These are phyloP conservation scores for Porites rus DNA, from an alignment of 92 coral and sea anemone species.

Conservation along the genomic window DNA sequence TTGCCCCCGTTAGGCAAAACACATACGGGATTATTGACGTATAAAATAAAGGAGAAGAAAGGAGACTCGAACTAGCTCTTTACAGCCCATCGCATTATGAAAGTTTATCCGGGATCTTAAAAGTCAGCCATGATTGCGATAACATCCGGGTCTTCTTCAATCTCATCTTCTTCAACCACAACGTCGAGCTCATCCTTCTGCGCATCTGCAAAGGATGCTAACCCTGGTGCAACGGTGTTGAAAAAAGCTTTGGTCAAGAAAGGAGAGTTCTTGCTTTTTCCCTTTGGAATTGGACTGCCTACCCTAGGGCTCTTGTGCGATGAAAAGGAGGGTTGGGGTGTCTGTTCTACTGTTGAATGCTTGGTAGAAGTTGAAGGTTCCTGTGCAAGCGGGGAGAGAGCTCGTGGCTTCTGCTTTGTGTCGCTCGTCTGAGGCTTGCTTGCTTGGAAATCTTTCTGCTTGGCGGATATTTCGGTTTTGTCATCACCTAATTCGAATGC, in stretches of 20 bases:
- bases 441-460: neutral
- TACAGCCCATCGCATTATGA: neutral
- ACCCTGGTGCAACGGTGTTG: slow-evolving; percentile 85
- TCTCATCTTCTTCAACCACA: slow-evolving; percentile 39
- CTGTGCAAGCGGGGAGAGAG: slow-evolving; percentile 15
- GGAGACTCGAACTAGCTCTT: neutral
- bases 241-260: slow-evolving; percentile 77
- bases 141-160: slow-evolving; percentile 76
- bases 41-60: neutral
- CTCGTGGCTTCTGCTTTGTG: slow-evolving; percentile 5
- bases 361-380: slow-evolving; percentile 19
- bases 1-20: neutral
- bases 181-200: slow-evolving; percentile 14
- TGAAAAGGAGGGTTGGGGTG: neutral
- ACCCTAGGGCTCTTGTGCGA: neutral
- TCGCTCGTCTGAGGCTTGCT: neutral
- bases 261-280: slow-evolving; percentile 34
- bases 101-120: slow-evolving; percentile 27
- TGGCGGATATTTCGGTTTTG: neutral
- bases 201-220: slow-evolving; percentile 72
- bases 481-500: slow-evolving; percentile 9
- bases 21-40: neutral
- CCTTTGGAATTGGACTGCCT: neutral
- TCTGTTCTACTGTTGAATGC: neutral
- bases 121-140: slow-evolving; percentile 84